A percentile compares a stretch with the other conserved stretches of the same genome.
Evolutionary conservation across 2,797 vertebrate genomes (phyloP).

Genomic region (Phrynocephalus vlangalii): DNA sequence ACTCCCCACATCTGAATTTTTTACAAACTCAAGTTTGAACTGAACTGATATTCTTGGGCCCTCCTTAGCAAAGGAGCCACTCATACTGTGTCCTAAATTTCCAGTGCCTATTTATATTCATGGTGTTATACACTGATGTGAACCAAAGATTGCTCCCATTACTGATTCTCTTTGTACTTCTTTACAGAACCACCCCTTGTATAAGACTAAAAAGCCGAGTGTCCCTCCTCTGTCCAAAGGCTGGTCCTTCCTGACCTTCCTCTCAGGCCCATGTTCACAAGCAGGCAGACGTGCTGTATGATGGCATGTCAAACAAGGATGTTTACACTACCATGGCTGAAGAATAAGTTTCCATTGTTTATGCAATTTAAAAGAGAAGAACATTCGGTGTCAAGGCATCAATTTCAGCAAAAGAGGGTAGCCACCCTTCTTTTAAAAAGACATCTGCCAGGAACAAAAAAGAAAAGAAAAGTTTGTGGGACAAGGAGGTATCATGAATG

Average conservation of each 20-base stretch:
- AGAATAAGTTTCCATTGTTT: conserved; percentile 69
- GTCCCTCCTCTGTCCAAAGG: conserved; percentile 34
- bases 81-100: not conserved
- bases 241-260: conserved; percentile 65
- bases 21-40: not conserved
- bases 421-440: conserved; percentile 51
- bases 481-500: conserved; percentile 44
- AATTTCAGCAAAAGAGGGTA: conserved; percentile 28
- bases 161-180: conserved; percentile 43
- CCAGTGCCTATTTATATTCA: not conserved
- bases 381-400: conserved; percentile 50
- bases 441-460: conserved; percentile 25
- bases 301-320: conserved; percentile 56
- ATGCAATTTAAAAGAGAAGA: conserved; percentile 40
- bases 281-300: conserved; percentile 49
- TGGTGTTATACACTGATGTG: too few relatives aligned
- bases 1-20: not conserved
- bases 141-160: conserved; percentile 37
- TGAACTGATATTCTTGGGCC: not conserved
- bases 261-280: conserved; percentile 53
- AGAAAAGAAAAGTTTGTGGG: not conserved
- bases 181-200: conserved; percentile 30
- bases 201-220: conserved; percentile 29
- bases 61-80: not conserved
- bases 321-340: conserved; percentile 67